Evolutionary conservation across 2,888 invertebrate species (phyloP), one percentile per base, ranked within the genome.

Genomic region (Sinodicranocentrus sp.): DNA sequence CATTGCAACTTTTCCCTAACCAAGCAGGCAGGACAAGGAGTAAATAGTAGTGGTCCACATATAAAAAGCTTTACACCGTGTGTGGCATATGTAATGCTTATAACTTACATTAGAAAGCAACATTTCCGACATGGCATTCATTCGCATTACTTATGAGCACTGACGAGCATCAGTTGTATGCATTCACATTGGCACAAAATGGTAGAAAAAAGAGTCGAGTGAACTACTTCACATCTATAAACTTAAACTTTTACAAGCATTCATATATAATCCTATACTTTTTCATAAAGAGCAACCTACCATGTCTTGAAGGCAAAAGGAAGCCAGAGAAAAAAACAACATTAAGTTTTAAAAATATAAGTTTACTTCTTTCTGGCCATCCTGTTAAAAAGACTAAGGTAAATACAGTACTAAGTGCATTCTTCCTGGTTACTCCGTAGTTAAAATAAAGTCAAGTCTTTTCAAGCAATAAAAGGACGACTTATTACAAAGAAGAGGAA

Each of bases 71-170:
- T 39, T 39, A 39, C 13, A 39, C 5, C 13, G 6, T 39, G 39
- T 39, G 13, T 5, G 6, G 39, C 39, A 39, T 39, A 6, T 33
- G 10, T 33, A 33, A 33, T 33, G 33, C 33, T 33, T 10, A 33
- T 10, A 33, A 10, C 5, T n/a, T 33, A 33, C 10, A 33, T 33
- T 33, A n/a, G n/a, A n/a, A n/a, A n/a, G n/a, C n/a, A n/a, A n/a
- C 33, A 33, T 33, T 33, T 33, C 5, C 33, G 5, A 33, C 3
- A 3, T 33, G 5, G 10, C 33, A 33, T 52, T 13, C 57, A 57
- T 57, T 57, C 57, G 25, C 21, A 57, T 57, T 57, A 57, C 25
- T 57, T 57, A 57, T 57, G 23, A 57, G 57, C 6, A 57, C 57
- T 57, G 57, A 48, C 17, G 17, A 57, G 57, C 57, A 57, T 57